Base-by-base conservation (phyloP, 2,113 vertebrate species). In the Gobiocypris rarus region DNA sequence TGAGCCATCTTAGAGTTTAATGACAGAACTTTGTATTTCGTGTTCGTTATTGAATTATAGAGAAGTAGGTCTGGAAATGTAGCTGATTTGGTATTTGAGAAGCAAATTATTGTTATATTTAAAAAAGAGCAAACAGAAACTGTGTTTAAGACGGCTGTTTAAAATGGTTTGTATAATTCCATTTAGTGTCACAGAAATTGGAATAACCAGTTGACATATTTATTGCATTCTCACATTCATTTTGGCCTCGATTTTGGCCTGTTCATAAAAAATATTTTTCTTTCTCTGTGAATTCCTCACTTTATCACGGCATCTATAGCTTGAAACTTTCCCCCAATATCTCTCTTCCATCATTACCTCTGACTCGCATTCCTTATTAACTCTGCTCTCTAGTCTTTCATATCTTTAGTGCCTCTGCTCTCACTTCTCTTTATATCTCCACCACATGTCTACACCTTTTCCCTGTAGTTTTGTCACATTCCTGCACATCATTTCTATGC, bases 351-450 rank as follows among this genome's bases (percentile, higher is more conserved):
- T 50, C 28, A 48, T 75, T 79, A 4, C 31, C n/a, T 61, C 34
- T 78, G 76, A 78, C 76, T 78, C 76, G 45, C 56, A 63, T 63
- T 61, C 4, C 34, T 63, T 63, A 63, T 78, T 61, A 61, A 78
- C 26, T 45, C 56, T 6, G n/a, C 56, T 61, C 56, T 45, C 56
- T 79, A 7, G 14, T 26, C 56, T 45, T 52, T 75, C 26, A 52
- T 52, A 75, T 52, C 8, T 52, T 75, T 31, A 38, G n/a, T 58
- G 8, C 22, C 38, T 65, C 50, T 78, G 26, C 34, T 77, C 43
- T 59, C 34, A 38, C 41, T 24, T 48, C 45, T 59, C 43, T 61
- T 34, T 63, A 74, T 26, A 70, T 58, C 65, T 11, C 28, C 4
- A 22, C 45, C 41, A 58, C 54, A 85, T 54, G 34, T 58, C 31